Evolutionary conservation across 2,888 invertebrate species (phyloP), one percentile per base, ranked within the genome.

Genomic region (Acleris emargana): DNA sequence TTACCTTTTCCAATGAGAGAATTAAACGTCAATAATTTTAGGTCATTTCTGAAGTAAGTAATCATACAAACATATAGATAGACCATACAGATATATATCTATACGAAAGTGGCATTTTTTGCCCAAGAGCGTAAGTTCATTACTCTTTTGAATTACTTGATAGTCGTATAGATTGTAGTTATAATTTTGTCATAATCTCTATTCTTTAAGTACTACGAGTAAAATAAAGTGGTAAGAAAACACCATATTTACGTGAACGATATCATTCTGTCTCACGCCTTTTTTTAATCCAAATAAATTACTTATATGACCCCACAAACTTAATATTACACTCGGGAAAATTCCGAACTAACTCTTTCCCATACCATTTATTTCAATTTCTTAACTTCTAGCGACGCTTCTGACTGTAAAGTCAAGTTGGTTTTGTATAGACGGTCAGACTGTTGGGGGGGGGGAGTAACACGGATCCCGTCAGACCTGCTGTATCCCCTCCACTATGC

Each of bases 381-480:
- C 38, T 38, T 11, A 4, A 13, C 38, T 13, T 11, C 43, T 58
- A 43, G 58, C 18, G 58, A 28, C 61, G 16, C 1, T 20, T 7
- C 4, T 2, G 38, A 32, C 6, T 1, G 61, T 5, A 47, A 22
- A 54, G 5, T n/a, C 20, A 54, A 17, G 22, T 54, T 38, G 13
- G 22, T 17, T 13, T 11, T 11, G 45, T 45, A 45, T 7, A 54
- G 61, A 54, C 61, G 54, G 61, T 54, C 54, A 5, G 42, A 50
- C 43, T 45, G 20, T 47, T 6, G 64, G 43, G 4, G 50, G 43
- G 64, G 64, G 64, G 64, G 64, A 50, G 64, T 64, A 64, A 64
- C 64, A 60, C 64, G 32, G 64, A 64, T 59, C 64, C 59, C 43
- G 64, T 60, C 64, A 28, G 25, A 50, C 58, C 54, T 57, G 57